Evolutionary conservation across 2,113 vertebrate species (phyloP).

Genomic region (Gavialis gangeticus): DNA sequence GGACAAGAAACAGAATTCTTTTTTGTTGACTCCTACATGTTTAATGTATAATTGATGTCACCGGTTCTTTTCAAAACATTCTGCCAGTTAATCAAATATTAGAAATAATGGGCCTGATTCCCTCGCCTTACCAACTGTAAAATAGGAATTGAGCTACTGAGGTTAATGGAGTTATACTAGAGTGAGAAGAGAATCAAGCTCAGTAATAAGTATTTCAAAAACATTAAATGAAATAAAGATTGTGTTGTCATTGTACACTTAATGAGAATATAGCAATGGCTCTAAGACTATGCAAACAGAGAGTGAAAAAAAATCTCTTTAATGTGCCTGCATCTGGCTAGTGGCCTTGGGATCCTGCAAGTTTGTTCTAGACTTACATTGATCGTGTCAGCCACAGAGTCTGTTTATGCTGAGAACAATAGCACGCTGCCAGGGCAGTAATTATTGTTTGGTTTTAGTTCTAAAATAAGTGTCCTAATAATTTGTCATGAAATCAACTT

Average conservation of each 20-base stretch:
- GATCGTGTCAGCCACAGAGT: slow-evolving; percentile 20
- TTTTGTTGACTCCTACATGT: background rate
- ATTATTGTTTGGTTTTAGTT: slow-evolving; percentile 56
- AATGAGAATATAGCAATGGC: background rate
- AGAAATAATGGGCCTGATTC: background rate
- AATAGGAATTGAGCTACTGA: background rate
- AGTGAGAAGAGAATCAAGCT: background rate
- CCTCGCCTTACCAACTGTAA: background rate
- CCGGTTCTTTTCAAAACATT: background rate
- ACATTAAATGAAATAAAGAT: background rate
- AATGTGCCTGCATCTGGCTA: background rate
- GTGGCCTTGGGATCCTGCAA: background rate
- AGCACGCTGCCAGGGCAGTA: background rate
- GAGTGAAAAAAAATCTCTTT: background rate
- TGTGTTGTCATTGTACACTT: background rate
- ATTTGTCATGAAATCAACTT: slow-evolving; percentile 51
- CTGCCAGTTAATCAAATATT: background rate
- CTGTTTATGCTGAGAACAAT: background rate
- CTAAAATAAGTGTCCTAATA: slow-evolving; percentile 55
- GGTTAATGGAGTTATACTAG: background rate
- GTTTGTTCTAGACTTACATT: slow-evolving; percentile 6
- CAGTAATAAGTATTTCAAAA: background rate
- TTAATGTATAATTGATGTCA: background rate
- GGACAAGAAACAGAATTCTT: background rate
- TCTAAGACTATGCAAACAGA: rapidly evolving